Percentiles rank a stretch among this genome's conserved stretches.
Conservation (phyloP, 2,797 vertebrate genomes). For the Hippoglossus hippoglossus region DNA sequence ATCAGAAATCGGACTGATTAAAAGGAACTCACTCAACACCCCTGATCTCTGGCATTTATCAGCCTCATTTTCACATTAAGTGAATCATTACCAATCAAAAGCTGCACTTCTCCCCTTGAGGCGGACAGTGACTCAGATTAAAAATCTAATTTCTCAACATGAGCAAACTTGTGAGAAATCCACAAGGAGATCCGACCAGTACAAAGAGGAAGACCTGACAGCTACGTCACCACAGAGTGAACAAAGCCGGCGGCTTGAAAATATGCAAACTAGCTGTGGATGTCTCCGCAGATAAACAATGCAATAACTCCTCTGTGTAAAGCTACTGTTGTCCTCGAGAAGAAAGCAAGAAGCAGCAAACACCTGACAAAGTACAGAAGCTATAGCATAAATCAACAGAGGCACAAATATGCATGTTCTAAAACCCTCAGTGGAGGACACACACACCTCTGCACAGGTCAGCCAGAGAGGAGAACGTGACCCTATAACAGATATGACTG, state of each 20-base stretch:
- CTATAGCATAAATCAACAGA: slow-evolving; percentile 32
- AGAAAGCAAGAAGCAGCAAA: slow-evolving; percentile 36
- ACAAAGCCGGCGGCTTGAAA: slow-evolving; percentile 40
- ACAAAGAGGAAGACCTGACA: slow-evolving; percentile 43
- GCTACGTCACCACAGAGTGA: slow-evolving; percentile 36
- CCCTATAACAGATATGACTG: no score
- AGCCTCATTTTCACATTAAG: slow-evolving; percentile 50
- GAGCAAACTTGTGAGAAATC: slow-evolving; percentile 28
- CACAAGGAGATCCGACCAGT: slow-evolving; percentile 22
- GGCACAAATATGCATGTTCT: slow-evolving; percentile 28
- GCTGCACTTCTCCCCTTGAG: slow-evolving; percentile 15
- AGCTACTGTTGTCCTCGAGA: slow-evolving; percentile 27
- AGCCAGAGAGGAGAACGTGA: not conserved
- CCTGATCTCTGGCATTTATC: slow-evolving; percentile 47
- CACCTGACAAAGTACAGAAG: slow-evolving; percentile 7
- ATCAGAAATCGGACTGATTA: slow-evolving; percentile 46
- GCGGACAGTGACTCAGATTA: slow-evolving; percentile 42
- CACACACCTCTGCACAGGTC: not conserved
- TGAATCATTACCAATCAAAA: slow-evolving; percentile 39
- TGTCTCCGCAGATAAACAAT: slow-evolving; percentile 53
- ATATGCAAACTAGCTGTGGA: slow-evolving; percentile 57
- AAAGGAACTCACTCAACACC: slow-evolving; percentile 41
- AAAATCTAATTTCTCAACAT: slow-evolving; percentile 43
- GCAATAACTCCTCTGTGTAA: slow-evolving; percentile 56
- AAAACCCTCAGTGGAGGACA: not conserved